These are phyloP conservation scores for Neoaliturus tenellus DNA, from an alignment of 2,888 invertebrate genomes.

Conservation along the genomic window DNA sequence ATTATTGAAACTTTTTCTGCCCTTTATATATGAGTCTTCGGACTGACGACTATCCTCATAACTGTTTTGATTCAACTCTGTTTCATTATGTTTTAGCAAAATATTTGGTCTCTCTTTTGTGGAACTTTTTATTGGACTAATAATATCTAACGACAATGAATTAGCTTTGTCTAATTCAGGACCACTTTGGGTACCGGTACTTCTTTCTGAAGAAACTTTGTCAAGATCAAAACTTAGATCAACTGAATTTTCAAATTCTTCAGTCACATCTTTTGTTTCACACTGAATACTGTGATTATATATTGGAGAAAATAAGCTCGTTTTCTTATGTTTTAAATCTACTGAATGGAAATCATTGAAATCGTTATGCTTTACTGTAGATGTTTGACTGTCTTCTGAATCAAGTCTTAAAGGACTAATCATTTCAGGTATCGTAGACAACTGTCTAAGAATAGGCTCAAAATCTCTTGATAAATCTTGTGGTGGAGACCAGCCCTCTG, in stretches of 20 bases:
- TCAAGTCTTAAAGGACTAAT: neutral
- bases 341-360: neutral
- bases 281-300: neutral
- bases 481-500: neutral
- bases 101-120: too few relatives aligned
- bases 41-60: too few relatives aligned
- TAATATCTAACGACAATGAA: too few relatives aligned
- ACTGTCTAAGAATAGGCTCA: neutral
- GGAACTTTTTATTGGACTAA: too few relatives aligned
- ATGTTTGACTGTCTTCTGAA: neutral
- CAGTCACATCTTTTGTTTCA: neutral
- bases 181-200: too few relatives aligned
- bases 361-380: neutral
- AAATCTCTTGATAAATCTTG: neutral
- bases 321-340: neutral
- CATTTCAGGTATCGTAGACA: neutral
- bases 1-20: too few relatives aligned
- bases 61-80: too few relatives aligned
- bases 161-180: too few relatives aligned
- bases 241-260: neutral
- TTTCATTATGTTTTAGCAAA: too few relatives aligned
- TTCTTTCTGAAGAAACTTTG: too few relatives aligned
- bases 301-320: neutral
- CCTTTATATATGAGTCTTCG: too few relatives aligned
- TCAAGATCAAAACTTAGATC: neutral